Evolutionary conservation across 2,797 vertebrate genomes (phyloP), one percentile per base, ranked within the genome.

Genomic region (Paratrypauchen microcephalus): DNA sequence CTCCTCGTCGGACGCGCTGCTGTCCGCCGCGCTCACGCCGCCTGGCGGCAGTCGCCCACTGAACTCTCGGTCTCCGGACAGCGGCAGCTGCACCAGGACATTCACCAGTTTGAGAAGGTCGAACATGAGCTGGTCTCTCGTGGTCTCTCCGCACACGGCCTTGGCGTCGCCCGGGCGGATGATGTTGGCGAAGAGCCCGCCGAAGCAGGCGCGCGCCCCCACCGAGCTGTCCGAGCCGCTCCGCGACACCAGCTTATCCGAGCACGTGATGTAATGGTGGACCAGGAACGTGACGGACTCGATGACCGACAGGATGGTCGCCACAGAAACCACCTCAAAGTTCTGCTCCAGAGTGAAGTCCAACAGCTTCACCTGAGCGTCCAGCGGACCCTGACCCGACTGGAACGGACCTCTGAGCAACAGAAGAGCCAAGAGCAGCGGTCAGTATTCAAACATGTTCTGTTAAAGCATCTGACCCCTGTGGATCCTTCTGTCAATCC

Each of bases 211-310:
- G n/a, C 97, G 94, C 21, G 98, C 97, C 0, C 97, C 97, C 70
- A 97, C 97, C 0, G 98, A 96, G 85, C 96, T 96, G 85, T 99
- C 98, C 0, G 97, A 98, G 86, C 98, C 97, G 0, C 97, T 99
- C 81, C 97, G 96, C 59, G 98, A 99, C 75, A 97, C 95, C 4
- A 99, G 94, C 87, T 99, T 99, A 84, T 99, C 98, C 0, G 97
- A 97, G 87, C 97, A 99, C 0, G 98, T 99, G 84, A 99, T 99
- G 89, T 99, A 99, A 83, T 99, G 97, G 84, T 99, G 98, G 58
- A 99, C 98, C 73, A 99, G 90, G 85, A 99, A 99, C 1, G 98
- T 98, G 87, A 98, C 93, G 11, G 98, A 98, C 89, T 99, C 98
- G 8, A 99, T 97, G 58, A 99, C 97, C 3, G 97, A 94, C 70